Evolutionary conservation across 2,113 vertebrate species (phyloP).

Genomic region (Peucedramus taeniatus): DNA sequence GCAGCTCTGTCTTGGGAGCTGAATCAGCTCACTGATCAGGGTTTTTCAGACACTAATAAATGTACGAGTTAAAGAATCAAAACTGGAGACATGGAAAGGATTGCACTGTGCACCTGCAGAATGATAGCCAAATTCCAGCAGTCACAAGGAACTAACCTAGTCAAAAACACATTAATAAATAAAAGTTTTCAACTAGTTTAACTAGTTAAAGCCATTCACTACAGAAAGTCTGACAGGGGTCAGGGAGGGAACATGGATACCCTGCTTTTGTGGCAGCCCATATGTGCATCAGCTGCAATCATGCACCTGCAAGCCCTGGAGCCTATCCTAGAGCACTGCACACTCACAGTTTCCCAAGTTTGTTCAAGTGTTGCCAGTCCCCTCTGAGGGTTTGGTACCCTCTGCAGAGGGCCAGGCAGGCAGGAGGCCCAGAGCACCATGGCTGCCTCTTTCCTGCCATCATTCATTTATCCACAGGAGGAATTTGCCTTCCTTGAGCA

Average conservation of each 20-base stretch:
- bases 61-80: neutral
- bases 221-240: neutral
- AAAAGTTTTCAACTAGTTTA: neutral
- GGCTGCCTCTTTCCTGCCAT: neutral
- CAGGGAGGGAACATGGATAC: neutral
- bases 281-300: neutral
- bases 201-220: neutral
- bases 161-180: neutral
- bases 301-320: neutral
- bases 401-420: neutral
- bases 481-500: neutral
- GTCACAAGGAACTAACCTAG: neutral
- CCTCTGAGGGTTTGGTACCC: accelerated
- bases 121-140: neutral
- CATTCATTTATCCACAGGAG: neutral
- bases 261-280: neutral
- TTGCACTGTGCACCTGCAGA: neutral
- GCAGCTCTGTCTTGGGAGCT: neutral
- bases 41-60: neutral
- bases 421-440: neutral
- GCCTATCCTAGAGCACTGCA: neutral
- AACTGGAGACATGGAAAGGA: neutral
- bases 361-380: neutral
- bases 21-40: neutral
- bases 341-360: neutral